Percentiles rank a stretch among this genome's conserved stretches.
Evolutionary conservation across 2,113 vertebrate species (phyloP).

Genomic region (Takifugu bimaculatus): DNA sequence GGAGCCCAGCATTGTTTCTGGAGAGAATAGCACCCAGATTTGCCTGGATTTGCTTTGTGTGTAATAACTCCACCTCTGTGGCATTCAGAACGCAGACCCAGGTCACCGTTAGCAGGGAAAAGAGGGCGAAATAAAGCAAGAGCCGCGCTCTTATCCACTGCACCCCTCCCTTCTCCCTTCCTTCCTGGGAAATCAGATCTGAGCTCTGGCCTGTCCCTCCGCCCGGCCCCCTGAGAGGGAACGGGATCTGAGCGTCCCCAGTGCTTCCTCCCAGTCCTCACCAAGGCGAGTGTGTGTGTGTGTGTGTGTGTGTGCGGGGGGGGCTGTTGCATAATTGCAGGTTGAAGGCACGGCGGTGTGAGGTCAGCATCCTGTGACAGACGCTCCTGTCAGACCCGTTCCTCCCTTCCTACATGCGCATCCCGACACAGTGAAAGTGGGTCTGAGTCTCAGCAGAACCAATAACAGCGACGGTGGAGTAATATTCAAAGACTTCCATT

Average conservation of each 20-base stretch:
- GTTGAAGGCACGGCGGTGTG: conserved; percentile 40
- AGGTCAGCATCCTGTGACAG: conserved; percentile 55
- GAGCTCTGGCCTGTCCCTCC: conserved; percentile 56
- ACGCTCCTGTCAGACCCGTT: conserved; percentile 27
- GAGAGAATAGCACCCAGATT: conserved; percentile 58
- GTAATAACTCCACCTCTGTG: conserved; percentile 54
- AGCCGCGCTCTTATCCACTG: conserved; percentile 60
- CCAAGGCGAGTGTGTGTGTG: conserved; percentile 39
- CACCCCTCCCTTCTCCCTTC: conserved; percentile 68
- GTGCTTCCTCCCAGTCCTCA: conserved; percentile 52
- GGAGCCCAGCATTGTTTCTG: conserved; percentile 50
- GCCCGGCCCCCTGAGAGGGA: conserved; percentile 39
- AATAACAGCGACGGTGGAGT: conserved; percentile 9
- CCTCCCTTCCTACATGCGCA: conserved; percentile 53
- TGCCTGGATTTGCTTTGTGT: conserved; percentile 51
- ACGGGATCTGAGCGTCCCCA: conserved; percentile 52
- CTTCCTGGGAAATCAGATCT: conserved; percentile 69
- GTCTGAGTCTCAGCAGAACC: conserved; percentile 34
- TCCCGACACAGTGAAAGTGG: conserved; percentile 54
- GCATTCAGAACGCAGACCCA: conserved; percentile 52
- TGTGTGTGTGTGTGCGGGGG: not conserved
- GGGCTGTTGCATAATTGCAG: conserved; percentile 44
- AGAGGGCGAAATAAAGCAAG: conserved; percentile 57
- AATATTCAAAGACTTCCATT: too few relatives aligned
- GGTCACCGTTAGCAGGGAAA: conserved; percentile 46